Evolutionary conservation across 2,797 vertebrate species (phyloP), one percentile per base, ranked within the genome.

Genomic region (Lophotriccus pileatus): DNA sequence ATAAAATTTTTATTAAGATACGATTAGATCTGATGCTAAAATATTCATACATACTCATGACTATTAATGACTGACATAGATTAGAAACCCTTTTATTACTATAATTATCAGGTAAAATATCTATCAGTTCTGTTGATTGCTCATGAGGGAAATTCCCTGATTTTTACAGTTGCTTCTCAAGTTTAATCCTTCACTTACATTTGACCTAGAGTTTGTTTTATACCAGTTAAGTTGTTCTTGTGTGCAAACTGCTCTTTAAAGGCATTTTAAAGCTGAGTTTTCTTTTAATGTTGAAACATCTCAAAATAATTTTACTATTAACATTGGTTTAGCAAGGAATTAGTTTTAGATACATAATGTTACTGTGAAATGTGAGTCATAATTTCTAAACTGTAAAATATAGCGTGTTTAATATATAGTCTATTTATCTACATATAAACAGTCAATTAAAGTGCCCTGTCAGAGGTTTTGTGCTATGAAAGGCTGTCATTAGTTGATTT

Each of bases 61-160:
- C 36, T 87, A 39, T 30, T 68, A 63, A 44, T 39, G 7, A 59
- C 5, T 23, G n/a, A 13, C 8, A 46, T 25, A 70, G 17, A 73
- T 41, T 46, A 64, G 21, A 30, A 89, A 68, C 7, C 5, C 5
- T 41, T 83, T 69, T 34, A 30, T 55, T 86, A 50, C 32, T 59
- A 3, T 23, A 72, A 44, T 44, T 64, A 46, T 18, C 22, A 60
- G 13, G 6, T 70, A 39, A 63, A 63, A n/a, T 84, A 77, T 49
- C 15, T 49, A 32, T 22, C 24, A 46, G 23, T 60, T 79, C 60
- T 56, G 25, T 73, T 60, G 16, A 41, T 66, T 0, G 1, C 16
- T 64, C 20, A n/a, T 17, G 9, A 64, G 17, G 8, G 63, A 63
- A 49, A 20, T 2, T 0, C 2, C 1, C 15, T 62, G 14, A 39